These are phyloP conservation scores for Mesochorus sp. DNA, from an alignment of 2,888 invertebrate species.

Conservation along the genomic window DNA sequence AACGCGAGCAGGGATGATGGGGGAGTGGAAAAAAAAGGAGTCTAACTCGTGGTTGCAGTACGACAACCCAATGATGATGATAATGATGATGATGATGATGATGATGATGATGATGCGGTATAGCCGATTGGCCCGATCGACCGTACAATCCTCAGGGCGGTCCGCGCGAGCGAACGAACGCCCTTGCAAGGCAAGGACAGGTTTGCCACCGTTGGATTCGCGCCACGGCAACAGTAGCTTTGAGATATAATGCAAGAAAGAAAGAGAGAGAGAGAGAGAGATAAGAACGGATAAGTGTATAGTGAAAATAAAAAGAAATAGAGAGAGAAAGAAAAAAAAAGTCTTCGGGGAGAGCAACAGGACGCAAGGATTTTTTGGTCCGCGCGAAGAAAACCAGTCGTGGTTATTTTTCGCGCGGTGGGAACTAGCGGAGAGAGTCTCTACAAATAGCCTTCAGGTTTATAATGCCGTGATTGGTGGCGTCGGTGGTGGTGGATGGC, in stretches of 20 bases:
- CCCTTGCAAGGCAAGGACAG: constrained; percentile 63
- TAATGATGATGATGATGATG: background rate
- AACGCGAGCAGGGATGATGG: too few species aligned
- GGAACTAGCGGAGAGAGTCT: constrained; percentile 74
- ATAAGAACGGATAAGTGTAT: too few species aligned
- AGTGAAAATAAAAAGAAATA: too few species aligned
- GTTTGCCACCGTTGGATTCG: constrained; percentile 53
- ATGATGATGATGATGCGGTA: constrained; percentile 14
- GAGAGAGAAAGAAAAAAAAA: constrained; percentile 22
- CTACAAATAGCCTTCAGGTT: constrained; percentile 78
- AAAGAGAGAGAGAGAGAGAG: background rate
- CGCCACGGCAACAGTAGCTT: constrained; percentile 42
- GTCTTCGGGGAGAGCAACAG: constrained; percentile 21
- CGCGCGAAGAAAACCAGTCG: constrained; percentile 56
- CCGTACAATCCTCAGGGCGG: constrained; percentile 9
- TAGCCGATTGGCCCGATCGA: background rate
- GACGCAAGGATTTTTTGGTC: constrained; percentile 47
- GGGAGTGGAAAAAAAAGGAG: too few species aligned
- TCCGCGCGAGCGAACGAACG: constrained; percentile 55
- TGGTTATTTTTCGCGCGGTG: constrained; percentile 65
- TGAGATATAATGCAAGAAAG: constrained; percentile 16
- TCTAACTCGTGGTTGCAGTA: background rate
- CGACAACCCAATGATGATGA: background rate
- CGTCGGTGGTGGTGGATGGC: constrained; percentile 22
- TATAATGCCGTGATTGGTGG: constrained; percentile 65